A percentile compares a stretch with the other conserved stretches of the same genome.
phyloP scores from a whole-genome alignment of 2,797 vertebrate species.

The Jordanella pulchra region DNA sequence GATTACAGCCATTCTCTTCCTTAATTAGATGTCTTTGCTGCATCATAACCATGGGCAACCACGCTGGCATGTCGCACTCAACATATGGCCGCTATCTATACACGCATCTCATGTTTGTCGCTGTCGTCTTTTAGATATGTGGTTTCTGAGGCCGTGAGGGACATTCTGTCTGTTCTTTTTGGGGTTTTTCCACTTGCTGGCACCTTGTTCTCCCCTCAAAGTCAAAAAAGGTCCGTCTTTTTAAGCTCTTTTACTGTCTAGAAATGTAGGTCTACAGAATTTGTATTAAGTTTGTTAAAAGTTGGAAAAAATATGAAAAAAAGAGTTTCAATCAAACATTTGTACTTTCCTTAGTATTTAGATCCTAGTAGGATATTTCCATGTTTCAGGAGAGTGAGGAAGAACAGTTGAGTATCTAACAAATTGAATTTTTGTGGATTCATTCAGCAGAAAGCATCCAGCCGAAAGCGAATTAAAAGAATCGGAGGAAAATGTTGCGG shows the following conservation, averaged over 20 bases:
- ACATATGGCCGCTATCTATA: conserved; percentile 73
- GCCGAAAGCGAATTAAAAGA: conserved; percentile 69
- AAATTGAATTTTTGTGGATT: conserved; percentile 28
- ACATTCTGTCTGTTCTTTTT: conserved; percentile 25
- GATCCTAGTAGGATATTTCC: conserved; percentile 20
- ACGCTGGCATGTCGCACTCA: conserved; percentile 55
- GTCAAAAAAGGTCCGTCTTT: too few relatives aligned
- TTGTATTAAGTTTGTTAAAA: neutral
- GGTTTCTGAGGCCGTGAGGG: conserved; percentile 13
- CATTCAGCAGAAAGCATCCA: conserved; percentile 34
- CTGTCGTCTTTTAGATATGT: conserved; percentile 52
- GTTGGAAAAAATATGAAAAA: neutral
- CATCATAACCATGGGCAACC: conserved; percentile 64
- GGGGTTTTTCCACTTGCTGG: conserved; percentile 42
- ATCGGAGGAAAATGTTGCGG: conserved; percentile 64
- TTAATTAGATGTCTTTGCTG: conserved; percentile 77
- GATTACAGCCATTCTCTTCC: conserved; percentile 70
- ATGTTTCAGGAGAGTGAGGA: conserved; percentile 24
- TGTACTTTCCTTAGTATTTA: neutral
- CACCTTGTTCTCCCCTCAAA: conserved; percentile 51
- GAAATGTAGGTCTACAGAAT: neutral
- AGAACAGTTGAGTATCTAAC: conserved; percentile 36
- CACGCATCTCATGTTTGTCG: conserved; percentile 49
- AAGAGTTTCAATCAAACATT: neutral
- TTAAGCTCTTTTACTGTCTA: neutral